These are phyloP conservation scores for Columba livia DNA, from an alignment of 2,113 vertebrate species.

Conservation along the genomic window DNA sequence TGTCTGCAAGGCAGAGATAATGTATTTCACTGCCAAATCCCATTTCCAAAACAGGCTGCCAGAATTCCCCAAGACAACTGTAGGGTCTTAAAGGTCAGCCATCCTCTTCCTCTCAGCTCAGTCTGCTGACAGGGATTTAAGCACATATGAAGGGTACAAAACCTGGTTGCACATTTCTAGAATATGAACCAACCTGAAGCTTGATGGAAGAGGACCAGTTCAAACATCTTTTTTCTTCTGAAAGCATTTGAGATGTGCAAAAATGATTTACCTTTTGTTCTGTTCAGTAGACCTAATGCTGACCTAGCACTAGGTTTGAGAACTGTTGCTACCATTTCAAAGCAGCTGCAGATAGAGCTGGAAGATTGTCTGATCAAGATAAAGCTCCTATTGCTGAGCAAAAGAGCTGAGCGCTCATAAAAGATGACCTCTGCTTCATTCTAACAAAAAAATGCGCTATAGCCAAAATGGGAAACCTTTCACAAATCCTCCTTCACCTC, in stretches of 20 bases:
- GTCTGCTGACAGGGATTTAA: not conserved
- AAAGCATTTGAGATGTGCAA: not conserved
- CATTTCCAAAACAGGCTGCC: not conserved
- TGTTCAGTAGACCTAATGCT: not conserved
- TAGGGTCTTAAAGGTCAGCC: not conserved
- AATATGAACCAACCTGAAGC: not conserved
- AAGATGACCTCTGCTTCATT: not conserved
- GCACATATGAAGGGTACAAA: not conserved
- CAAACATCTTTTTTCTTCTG: not conserved
- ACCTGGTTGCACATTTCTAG: not conserved
- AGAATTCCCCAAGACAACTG: not conserved
- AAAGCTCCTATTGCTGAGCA: not conserved
- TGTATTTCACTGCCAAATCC: fast-evolving
- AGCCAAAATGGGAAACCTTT: not conserved
- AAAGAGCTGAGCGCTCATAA: not conserved
- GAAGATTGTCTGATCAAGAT: not conserved
- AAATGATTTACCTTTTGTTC: not conserved
- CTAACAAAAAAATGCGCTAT: not conserved
- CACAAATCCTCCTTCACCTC: not conserved
- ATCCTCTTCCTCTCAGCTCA: not conserved
- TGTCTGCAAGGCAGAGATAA: not conserved
- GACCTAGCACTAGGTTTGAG: not conserved
- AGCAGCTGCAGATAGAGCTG: not conserved
- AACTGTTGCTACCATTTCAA: not conserved
- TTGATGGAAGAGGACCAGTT: not conserved